Conservation (phyloP, 2,888 invertebrate genomes). For the Iselma pallidipennis region DNA sequence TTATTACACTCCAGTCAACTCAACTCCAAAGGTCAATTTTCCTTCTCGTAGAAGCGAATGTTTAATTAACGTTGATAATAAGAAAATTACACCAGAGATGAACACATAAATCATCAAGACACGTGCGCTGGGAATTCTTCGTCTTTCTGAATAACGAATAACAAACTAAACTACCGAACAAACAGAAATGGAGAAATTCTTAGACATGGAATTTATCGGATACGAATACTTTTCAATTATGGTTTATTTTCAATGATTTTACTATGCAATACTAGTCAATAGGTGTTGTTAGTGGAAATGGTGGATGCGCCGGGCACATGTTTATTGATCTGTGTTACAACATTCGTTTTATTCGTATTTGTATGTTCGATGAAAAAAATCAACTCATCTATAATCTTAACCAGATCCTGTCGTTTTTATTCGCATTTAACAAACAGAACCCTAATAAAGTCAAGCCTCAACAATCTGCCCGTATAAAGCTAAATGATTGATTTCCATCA, state of each 20-base stretch:
- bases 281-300: background rate
- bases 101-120: background rate
- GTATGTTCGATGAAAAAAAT: background rate
- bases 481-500: background rate
- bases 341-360: background rate
- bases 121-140: background rate
- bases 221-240: background rate
- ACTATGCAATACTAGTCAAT: background rate
- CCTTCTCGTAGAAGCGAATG: slow-evolving; percentile 1
- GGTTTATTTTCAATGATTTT: background rate
- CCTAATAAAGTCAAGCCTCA: background rate
- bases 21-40: slow-evolving; percentile 3
- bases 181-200: background rate
- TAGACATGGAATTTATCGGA: background rate
- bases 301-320: background rate
- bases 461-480: background rate
- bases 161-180: background rate
- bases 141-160: background rate
- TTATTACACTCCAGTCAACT: slow-evolving; percentile 8
- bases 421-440: background rate
- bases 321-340: background rate
- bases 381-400: background rate
- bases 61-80: slow-evolving; percentile 17
- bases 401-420: background rate
- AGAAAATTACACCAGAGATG: slow-evolving; percentile 7